A percentile compares a stretch with the other conserved stretches of the same genome.
Conservation (phyloP, 2,113 vertebrate genomes). For the Oxyura jamaicensis region DNA sequence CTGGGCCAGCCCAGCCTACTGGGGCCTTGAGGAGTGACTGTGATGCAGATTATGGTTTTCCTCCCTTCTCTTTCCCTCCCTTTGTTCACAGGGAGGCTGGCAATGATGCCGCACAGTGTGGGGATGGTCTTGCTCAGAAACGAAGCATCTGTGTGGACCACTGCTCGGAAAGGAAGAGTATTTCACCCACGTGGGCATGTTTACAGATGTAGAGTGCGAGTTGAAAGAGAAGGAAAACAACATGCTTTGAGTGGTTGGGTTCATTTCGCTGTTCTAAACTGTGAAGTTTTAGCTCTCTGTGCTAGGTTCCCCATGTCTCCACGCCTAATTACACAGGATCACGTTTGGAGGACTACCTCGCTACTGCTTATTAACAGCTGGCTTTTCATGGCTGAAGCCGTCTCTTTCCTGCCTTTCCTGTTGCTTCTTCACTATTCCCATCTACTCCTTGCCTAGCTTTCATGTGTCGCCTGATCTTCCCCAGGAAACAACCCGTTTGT, state of each 20-base stretch:
- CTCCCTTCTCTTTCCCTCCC: not conserved
- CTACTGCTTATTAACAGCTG: not conserved
- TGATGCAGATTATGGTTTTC: not conserved
- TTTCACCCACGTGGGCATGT: not conserved
- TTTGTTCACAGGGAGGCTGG: not conserved
- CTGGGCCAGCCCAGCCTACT: not conserved
- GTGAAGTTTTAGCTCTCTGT: not conserved
- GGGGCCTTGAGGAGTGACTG: not conserved
- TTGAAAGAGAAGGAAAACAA: not conserved
- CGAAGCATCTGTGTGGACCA: not conserved
- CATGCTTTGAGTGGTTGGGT: not conserved
- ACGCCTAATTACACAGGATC: fast-evolving
- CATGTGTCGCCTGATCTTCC: not conserved
- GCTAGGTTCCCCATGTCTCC: not conserved
- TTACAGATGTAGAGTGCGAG: not conserved
- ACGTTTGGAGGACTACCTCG: fast-evolving
- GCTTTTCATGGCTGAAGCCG: not conserved
- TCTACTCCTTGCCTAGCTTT: not conserved
- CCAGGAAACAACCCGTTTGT: not conserved
- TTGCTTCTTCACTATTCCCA: not conserved
- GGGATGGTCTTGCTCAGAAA: fast-evolving
- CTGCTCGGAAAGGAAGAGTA: not conserved
- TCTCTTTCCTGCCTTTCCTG: not conserved
- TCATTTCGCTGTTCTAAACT: not conserved
- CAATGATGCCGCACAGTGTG: not conserved